Evolutionary conservation across 2,888 invertebrate genomes (phyloP), one percentile per base, ranked within the genome.

Genomic region (Fragum fragum): DNA sequence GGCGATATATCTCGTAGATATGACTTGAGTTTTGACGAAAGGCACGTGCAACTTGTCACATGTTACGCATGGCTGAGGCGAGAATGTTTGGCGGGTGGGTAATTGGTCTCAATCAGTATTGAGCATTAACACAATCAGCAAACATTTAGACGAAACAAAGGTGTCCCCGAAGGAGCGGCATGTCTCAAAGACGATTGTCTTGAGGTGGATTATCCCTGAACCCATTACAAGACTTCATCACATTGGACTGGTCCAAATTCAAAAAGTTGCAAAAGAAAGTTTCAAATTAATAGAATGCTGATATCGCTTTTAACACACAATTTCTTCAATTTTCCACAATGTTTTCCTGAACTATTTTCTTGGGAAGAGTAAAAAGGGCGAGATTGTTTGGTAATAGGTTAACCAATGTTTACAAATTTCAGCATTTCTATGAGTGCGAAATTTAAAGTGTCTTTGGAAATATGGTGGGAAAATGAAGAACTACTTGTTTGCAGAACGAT

Each of bases 181-280:
- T 6, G 26, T 79, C 79, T 79, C 79, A 79, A 79, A 53, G 71
- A 57, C 57, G 47, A n/a, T n/a, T 9, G 47, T 3, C n/a, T 9
- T 18, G 14, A 9, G 7, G 14, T 14, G 47, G 47, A 47, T 47
- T 47, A 47, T 47, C 47, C 47, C 47, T 47, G 5, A 9, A 47
- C 16, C 47, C 47, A 14, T 47, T 47, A 14, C 5, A 5, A 14
- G 2, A 47, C 5, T 3, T 5, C 47, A 47, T 9, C 5, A 47
- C 14, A 9, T 14, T 9, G 14, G 16, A 47, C 47, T 47, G 39
- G 39, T 39, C 39, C 6, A 39, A 39, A 39, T 39, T 39, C 7
- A 39, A 39, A 39, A 14, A 39, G 14, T 14, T 39, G 39, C 39
- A 39, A 14, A 39, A 6, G 39, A 39, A 6, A 39, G 6, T 39